Evolutionary conservation across 2,888 invertebrate species (phyloP).

Genomic region (Megalurothrips usitatus): DNA sequence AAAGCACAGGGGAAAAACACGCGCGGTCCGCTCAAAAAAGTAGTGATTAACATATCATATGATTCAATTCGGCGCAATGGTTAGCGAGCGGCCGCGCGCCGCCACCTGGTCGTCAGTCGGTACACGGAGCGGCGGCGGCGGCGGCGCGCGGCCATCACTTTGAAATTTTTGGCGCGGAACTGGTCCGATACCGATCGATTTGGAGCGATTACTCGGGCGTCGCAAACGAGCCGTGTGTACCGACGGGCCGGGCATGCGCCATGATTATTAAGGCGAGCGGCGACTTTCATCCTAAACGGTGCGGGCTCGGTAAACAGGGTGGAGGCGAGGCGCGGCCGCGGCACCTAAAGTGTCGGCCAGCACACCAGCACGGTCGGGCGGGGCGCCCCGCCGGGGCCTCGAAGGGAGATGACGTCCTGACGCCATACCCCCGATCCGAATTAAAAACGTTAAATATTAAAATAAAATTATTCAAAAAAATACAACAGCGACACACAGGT

Average conservation of each 20-base stretch:
- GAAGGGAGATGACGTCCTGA: background rate
- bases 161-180: no score
- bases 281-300: conserved; percentile 13
- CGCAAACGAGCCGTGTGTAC: no score
- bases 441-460: no score
- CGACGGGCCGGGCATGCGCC: background rate
- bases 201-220: no score
- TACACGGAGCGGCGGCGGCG: no score
- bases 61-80: background rate
- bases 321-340: background rate
- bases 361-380: background rate
- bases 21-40: conserved; percentile 6
- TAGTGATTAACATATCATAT: conserved; percentile 15
- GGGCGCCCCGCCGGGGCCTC: background rate
- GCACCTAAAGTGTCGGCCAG: background rate
- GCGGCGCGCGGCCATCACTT: no score
- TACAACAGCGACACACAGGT: no score
- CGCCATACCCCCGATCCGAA: no score
- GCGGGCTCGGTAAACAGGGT: no score
- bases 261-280: background rate
- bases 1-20: background rate
- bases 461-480: no score
- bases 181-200: no score
- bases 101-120: background rate
- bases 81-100: background rate